Evolutionary conservation across 2,888 invertebrate genomes (phyloP).

Genomic region (Diaperis boleti): DNA sequence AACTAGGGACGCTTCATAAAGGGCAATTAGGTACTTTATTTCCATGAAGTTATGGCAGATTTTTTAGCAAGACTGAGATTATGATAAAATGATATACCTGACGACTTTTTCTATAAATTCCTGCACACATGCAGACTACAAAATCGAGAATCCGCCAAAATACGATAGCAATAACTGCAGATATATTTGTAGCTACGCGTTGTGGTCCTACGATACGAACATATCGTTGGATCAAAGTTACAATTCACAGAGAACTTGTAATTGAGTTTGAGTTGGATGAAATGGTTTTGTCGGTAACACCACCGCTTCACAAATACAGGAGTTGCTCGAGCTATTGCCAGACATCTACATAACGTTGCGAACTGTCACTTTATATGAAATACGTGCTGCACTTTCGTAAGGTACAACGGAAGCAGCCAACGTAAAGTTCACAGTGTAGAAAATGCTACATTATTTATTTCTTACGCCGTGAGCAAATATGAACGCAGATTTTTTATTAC

Average conservation of each 20-base stretch:
- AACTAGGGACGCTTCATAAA: no score
- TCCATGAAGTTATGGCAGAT: no score
- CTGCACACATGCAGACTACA: background rate
- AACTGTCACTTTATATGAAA: slow-evolving; percentile 29
- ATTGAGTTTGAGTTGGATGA: slow-evolving; percentile 46
- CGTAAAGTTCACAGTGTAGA: slow-evolving; percentile 17
- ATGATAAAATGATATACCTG: no score
- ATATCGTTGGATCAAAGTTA: slow-evolving; percentile 44
- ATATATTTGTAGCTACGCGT: slow-evolving; percentile 3
- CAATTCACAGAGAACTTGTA: slow-evolving; percentile 47
- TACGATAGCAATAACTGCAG: slow-evolving; percentile 14
- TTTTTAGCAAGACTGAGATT: no score
- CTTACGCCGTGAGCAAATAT: slow-evolving; percentile 2
- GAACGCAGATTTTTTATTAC: background rate
- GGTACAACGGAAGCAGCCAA: slow-evolving; percentile 10
- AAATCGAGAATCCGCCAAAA: slow-evolving; percentile 14
- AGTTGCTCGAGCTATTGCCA: slow-evolving; percentile 14
- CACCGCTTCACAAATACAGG: slow-evolving; percentile 25
- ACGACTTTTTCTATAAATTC: no score
- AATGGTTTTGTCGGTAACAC: slow-evolving; percentile 38
- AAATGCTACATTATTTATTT: slow-evolving; percentile 10
- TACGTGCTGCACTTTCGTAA: slow-evolving; percentile 12
- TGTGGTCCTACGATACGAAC: slow-evolving; percentile 2
- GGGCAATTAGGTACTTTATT: no score
- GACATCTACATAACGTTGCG: slow-evolving; percentile 25